Evolutionary conservation across 64 coral and sea anemone species (phyloP).

Genomic region (Acropora yongei): DNA sequence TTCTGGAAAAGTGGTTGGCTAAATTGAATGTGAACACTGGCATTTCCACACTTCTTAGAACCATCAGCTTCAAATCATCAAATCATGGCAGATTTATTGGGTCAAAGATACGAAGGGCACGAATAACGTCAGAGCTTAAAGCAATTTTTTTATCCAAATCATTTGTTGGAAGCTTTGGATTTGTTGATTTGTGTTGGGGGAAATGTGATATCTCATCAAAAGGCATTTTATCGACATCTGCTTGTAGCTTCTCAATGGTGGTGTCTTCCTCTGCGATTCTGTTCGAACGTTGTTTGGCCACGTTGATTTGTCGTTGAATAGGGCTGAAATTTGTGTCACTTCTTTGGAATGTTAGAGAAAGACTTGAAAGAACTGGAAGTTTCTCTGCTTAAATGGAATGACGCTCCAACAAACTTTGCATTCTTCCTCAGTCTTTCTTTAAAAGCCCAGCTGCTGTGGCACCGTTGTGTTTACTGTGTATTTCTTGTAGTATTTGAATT

Average conservation of each 20-base stretch:
- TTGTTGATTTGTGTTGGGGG: not conserved
- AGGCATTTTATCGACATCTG: not conserved
- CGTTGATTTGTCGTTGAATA: not conserved
- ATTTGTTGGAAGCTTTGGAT: not conserved
- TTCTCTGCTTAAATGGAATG: no score
- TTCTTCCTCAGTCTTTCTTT: no score
- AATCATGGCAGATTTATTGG: not conserved
- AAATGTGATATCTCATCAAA: not conserved
- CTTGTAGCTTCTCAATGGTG: not conserved
- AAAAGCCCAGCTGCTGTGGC: no score
- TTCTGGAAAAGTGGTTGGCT: no score
- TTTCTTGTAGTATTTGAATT: no score
- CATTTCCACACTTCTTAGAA: no score
- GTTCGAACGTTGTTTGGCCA: not conserved
- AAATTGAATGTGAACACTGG: no score
- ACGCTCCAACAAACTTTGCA: no score
- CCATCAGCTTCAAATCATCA: no score
- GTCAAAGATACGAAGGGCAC: not conserved
- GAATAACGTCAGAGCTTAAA: not conserved
- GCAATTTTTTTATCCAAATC: not conserved
- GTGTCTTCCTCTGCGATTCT: not conserved
- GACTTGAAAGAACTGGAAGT: not conserved
- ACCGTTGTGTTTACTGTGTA: no score
- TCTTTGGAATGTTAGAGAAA: not conserved
- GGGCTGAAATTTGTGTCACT: not conserved